phyloP scores from a whole-genome alignment of 1,140 invertebrate genomes.

The Drosophila simulans region DNA sequence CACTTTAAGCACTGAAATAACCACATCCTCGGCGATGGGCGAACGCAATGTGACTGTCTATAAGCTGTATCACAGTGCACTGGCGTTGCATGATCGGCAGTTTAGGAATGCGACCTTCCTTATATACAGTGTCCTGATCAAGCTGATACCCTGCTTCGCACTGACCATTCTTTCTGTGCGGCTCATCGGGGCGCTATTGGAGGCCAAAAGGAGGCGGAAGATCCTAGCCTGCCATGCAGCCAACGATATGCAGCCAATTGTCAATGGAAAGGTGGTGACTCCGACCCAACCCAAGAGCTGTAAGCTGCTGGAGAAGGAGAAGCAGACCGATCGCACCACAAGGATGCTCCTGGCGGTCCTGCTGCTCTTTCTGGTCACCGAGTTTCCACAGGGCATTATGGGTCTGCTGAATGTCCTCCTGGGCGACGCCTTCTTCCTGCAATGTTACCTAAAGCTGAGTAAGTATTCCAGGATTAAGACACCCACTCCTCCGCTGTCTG shows the following conservation, averaged over 20 bases:
- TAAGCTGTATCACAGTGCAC: constrained; percentile 59
- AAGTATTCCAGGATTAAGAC: constrained; percentile 55
- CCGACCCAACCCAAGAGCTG: constrained; percentile 85
- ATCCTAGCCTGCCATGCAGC: constrained; percentile 87
- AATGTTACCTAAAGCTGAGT: constrained; percentile 91
- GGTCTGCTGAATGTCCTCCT: constrained; percentile 90
- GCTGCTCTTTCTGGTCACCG: constrained; percentile 94
- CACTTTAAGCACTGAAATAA: constrained; percentile 8
- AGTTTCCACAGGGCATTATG: constrained; percentile 94
- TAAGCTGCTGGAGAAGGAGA: constrained; percentile 87
- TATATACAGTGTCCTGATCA: constrained; percentile 94
- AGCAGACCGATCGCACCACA: constrained; percentile 94
- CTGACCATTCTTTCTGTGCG: constrained; percentile 92
- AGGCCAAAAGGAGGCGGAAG: constrained; percentile 90
- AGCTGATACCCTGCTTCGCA: constrained; percentile 92
- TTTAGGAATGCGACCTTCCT: constrained; percentile 89
- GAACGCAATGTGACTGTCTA: constrained; percentile 76
- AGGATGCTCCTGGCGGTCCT: constrained; percentile 96
- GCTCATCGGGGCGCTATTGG: constrained; percentile 90
- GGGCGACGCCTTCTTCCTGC: constrained; percentile 89
- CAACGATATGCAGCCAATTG: constrained; percentile 85
- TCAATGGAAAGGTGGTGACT: constrained; percentile 75
- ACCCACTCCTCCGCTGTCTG: neutral
- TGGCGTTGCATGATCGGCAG: constrained; percentile 70
- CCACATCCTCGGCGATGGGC: neutral